Evolutionary conservation across 1,140 invertebrate species (phyloP).

Genomic region (Caenorhabditis tropicalis): DNA sequence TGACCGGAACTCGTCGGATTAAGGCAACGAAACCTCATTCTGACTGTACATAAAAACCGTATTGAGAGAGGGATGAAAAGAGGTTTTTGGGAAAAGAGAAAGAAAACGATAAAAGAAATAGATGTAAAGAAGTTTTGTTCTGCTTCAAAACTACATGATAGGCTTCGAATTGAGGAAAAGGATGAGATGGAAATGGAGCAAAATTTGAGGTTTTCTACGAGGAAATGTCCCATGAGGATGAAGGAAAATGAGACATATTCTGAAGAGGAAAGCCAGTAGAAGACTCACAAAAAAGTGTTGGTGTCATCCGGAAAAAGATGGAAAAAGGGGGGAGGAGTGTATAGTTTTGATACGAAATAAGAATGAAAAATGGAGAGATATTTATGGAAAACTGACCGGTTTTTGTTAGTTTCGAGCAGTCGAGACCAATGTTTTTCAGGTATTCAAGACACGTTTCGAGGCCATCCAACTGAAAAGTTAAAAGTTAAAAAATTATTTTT

Average conservation of each 20-base stretch:
- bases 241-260: slow-evolving; percentile 21
- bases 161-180: slow-evolving; percentile 19
- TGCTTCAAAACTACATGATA: slow-evolving; percentile 25
- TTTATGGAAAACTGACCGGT: slow-evolving; percentile 27
- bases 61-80: background rate
- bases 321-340: background rate
- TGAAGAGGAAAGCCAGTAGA: background rate
- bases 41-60: background rate
- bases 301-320: slow-evolving; percentile 8
- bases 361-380: background rate
- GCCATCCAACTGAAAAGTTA: slow-evolving; percentile 25
- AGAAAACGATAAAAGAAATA: background rate
- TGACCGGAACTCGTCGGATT: slow-evolving; percentile 42
- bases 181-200: background rate
- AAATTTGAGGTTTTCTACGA: slow-evolving; percentile 40
- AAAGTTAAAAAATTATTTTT: background rate
- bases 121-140: slow-evolving; percentile 6
- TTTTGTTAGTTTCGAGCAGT: slow-evolving; percentile 39
- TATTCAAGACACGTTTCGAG: slow-evolving; percentile 38
- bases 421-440: slow-evolving; percentile 24
- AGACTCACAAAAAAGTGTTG: slow-evolving; percentile 26
- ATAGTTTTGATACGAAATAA: slow-evolving; percentile 22
- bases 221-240: background rate
- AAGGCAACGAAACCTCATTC: background rate
- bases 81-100: background rate